Evolutionary conservation across 2,888 invertebrate species (phyloP).

Genomic region (Cetonia aurata): DNA sequence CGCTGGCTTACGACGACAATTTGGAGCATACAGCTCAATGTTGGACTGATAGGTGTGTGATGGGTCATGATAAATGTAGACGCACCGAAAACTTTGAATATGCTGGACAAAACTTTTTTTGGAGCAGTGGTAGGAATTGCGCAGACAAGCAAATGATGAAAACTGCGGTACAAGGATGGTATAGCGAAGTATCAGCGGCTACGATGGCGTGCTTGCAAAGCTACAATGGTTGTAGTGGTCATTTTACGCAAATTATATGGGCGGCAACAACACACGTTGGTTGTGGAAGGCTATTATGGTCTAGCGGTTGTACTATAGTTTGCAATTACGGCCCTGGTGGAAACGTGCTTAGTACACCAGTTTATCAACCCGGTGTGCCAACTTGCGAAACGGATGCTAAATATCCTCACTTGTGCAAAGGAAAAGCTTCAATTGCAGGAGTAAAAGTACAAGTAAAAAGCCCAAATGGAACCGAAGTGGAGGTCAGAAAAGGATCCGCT

Average conservation of each 20-base stretch:
- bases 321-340: constrained; percentile 44
- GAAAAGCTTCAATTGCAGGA: background rate
- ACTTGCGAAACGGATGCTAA: background rate
- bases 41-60: constrained; percentile 26
- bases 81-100: constrained; percentile 8
- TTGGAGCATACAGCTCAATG: constrained; percentile 32
- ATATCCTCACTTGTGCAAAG: constrained; percentile 16
- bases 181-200: constrained; percentile 27
- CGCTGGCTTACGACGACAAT: constrained; percentile 30
- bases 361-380: constrained; percentile 12
- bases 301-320: constrained; percentile 13
- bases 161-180: constrained; percentile 16
- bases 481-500: too few species aligned
- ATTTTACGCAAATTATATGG: constrained; percentile 39
- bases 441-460: too few species aligned
- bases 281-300: constrained; percentile 15
- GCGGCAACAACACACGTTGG: constrained; percentile 39
- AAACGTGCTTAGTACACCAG: constrained; percentile 8
- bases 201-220: background rate
- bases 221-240: background rate
- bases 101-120: constrained; percentile 35
- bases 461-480: too few species aligned
- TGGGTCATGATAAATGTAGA: constrained; percentile 36
- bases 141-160: background rate
- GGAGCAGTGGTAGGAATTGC: background rate